phyloP scores from a whole-genome alignment of 1,140 invertebrate genomes.

The Delia radicum region DNA sequence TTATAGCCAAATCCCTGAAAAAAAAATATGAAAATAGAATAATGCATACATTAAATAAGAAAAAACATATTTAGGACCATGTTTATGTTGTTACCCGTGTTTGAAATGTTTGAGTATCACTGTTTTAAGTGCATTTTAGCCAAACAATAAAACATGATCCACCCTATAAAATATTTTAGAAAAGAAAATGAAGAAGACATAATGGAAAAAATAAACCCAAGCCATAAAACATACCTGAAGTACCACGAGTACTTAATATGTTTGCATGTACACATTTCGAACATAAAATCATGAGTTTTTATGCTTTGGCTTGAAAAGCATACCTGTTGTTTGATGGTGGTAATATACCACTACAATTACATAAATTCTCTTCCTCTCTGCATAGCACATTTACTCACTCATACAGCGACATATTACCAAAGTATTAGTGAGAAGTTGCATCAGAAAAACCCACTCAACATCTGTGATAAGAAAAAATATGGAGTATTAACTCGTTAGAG shows the following conservation, averaged over 20 bases:
- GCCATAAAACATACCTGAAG: background rate
- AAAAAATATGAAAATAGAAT: too few relatives aligned
- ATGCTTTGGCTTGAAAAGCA: background rate
- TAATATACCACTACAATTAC: background rate
- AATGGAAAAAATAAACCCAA: constrained; percentile 3
- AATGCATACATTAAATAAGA: too few relatives aligned
- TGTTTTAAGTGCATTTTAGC: background rate
- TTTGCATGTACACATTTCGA: background rate
- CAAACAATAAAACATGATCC: background rate
- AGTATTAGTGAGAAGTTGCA: background rate
- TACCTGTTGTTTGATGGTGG: constrained; percentile 18
- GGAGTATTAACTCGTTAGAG: background rate
- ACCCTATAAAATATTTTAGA: constrained; percentile 2
- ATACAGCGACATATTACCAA: background rate
- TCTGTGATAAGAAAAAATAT: constrained; percentile 4
- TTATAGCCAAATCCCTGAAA: too few relatives aligned
- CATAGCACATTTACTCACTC: background rate
- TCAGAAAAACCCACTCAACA: background rate
- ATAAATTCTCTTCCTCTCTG: background rate
- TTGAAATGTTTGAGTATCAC: background rate
- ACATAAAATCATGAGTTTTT: background rate
- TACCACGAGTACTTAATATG: background rate
- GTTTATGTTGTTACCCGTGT: too few relatives aligned
- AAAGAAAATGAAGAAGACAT: background rate
- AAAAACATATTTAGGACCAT: too few relatives aligned